These are phyloP conservation scores for Todiramphus saurophagus DNA, from an alignment of 2,113 vertebrate genomes.

Conservation along the genomic window DNA sequence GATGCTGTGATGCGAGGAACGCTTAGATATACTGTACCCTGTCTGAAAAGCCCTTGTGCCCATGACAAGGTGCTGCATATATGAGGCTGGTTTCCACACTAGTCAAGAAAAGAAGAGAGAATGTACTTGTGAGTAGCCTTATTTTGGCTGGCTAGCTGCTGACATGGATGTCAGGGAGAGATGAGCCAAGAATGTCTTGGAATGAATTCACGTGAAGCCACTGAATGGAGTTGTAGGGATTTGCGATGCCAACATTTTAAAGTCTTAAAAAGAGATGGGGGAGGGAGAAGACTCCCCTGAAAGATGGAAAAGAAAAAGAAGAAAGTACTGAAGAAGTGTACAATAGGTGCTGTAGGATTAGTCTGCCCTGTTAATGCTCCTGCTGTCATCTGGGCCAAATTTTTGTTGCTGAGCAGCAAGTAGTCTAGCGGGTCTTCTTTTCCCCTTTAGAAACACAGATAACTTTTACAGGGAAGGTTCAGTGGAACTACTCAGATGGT, in stretches of 20 bases:
- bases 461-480: neutral
- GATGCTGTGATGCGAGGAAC: neutral
- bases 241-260: neutral
- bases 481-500: neutral
- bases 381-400: neutral
- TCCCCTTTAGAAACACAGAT: neutral
- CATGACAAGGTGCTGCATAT: neutral
- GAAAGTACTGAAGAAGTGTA: neutral
- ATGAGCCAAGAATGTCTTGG: constrained; percentile 62
- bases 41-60: neutral
- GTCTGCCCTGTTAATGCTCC: neutral
- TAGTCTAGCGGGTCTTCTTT: neutral
- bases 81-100: neutral
- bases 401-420: neutral
- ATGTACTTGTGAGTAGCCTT: constrained; percentile 8
- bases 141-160: constrained; percentile 37
- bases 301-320: neutral
- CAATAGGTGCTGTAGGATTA: neutral
- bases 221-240: constrained; percentile 21
- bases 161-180: constrained; percentile 37
- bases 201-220: neutral
- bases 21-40: accelerated
- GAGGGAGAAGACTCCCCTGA: neutral
- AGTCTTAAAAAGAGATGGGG: neutral
- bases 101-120: neutral